Percentiles rank a stretch among this genome's conserved stretches.
phyloP scores from a whole-genome alignment of 2,888 invertebrate species.

The Amphipyra berbera region DNA sequence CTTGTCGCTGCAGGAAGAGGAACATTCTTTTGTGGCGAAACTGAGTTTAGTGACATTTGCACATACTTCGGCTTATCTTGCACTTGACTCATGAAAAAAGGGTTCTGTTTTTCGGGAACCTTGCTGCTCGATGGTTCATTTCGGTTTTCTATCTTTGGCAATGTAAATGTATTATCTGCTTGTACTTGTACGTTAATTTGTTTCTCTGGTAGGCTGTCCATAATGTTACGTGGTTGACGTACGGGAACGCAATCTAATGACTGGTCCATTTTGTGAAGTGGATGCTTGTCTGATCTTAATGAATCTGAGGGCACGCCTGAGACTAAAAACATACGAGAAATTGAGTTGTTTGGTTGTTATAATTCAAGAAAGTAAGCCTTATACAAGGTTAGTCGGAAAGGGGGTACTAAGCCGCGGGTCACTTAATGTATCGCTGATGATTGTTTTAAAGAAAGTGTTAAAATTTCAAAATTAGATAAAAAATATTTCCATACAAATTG shows the following conservation, averaged over 20 bases:
- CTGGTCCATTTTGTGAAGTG: conserved; percentile 71
- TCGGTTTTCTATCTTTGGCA: conserved; percentile 35
- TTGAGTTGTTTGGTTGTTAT: no score
- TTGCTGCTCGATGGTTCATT: conserved; percentile 41
- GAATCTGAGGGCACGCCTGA: conserved; percentile 28
- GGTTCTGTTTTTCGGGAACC: conserved; percentile 38
- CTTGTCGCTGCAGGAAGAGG: conserved; percentile 55
- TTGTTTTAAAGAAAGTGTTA: no score
- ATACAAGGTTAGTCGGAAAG: no score
- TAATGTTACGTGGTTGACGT: conserved; percentile 72
- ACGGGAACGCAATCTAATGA: conserved; percentile 81
- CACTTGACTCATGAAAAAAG: conserved; percentile 54
- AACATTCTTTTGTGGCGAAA: conserved; percentile 56
- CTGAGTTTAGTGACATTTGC: conserved; percentile 50
- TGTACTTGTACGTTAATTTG: conserved; percentile 41
- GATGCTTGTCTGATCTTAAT: conserved; percentile 55
- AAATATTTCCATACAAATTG: no score
- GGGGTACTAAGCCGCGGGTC: no score
- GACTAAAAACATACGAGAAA: conserved; percentile 14
- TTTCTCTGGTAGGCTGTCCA: conserved; percentile 59
- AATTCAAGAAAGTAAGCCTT: no score
- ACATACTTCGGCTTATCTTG: conserved; percentile 57
- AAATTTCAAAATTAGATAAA: no score
- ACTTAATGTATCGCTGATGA: no score
- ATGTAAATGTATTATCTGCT: conserved; percentile 23